phyloP scores from a whole-genome alignment of 2,797 vertebrate species.

The Myoxocephalus aenaeus region DNA sequence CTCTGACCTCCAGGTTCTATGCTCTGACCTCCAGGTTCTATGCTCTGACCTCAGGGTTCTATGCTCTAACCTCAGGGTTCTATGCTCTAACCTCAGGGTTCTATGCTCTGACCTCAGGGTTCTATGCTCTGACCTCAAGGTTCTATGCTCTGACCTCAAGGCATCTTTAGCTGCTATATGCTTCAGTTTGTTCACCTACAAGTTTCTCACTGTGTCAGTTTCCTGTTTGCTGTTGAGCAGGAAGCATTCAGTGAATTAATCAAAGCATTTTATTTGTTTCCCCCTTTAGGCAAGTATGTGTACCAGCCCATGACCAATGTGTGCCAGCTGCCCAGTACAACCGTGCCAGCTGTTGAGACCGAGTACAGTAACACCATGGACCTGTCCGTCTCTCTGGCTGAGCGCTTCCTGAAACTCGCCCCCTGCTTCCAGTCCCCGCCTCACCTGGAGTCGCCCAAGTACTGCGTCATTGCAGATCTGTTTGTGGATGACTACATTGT shows the following conservation, averaged over 20 bases:
- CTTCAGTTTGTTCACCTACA: neutral
- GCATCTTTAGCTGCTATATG: neutral
- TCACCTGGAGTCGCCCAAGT: slow-evolving; percentile 91
- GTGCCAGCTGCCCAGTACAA: slow-evolving; percentile 94
- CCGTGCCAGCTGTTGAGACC: slow-evolving; percentile 86
- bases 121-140: too few species aligned
- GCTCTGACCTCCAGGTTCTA: too few species aligned
- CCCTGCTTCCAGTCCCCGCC: slow-evolving; percentile 92
- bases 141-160: too few species aligned
- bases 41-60: too few species aligned
- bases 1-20: too few species aligned
- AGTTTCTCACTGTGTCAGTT: neutral
- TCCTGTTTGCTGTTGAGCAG: slow-evolving; percentile 11
- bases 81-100: too few species aligned
- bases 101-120: too few species aligned
- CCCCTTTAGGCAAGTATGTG: slow-evolving; percentile 92
- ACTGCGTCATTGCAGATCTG: slow-evolving; percentile 95
- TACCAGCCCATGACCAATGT: slow-evolving; percentile 99
- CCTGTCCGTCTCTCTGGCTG: slow-evolving; percentile 91
- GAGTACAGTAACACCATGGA: slow-evolving; percentile 90
- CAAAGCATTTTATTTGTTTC: slow-evolving; percentile 4
- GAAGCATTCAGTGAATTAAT: slow-evolving; percentile 8
- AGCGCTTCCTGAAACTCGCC: slow-evolving; percentile 94
- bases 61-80: too few species aligned
- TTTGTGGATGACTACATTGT: slow-evolving; percentile 97